A percentile compares a stretch with the other conserved stretches of the same genome.
These are phyloP conservation scores for Hydractinia symbiolongicarpus DNA, from an alignment of 30 jellyfish, hydroid and myxozoan genomes.

Conservation along the genomic window DNA sequence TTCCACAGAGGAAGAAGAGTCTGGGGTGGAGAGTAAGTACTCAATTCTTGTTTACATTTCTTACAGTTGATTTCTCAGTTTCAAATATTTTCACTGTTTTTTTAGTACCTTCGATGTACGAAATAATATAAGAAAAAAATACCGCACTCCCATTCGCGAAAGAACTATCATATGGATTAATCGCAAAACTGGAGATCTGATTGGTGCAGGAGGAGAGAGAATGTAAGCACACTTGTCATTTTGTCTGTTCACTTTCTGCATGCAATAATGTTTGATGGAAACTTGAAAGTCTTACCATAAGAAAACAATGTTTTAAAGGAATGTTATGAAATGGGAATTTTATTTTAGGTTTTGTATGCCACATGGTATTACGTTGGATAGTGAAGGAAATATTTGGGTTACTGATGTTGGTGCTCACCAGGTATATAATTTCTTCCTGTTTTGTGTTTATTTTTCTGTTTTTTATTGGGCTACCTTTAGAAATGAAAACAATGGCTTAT, in stretches of 20 bases:
- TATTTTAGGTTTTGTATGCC: slow-evolving; percentile 79
- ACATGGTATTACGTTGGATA: slow-evolving; percentile 93
- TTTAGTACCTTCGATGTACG: slow-evolving; percentile 63
- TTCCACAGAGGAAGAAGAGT: slow-evolving; percentile 83
- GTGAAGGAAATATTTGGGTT: slow-evolving; percentile 71
- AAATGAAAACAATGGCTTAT: too few relatives aligned
- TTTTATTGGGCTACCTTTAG: too few relatives aligned
- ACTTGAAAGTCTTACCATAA: not conserved
- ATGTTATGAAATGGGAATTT: not conserved
- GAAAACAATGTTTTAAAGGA: too few relatives aligned
- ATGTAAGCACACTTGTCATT: slow-evolving; percentile 36
- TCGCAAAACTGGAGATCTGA: slow-evolving; percentile 57
- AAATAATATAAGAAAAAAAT: slow-evolving; percentile 38
- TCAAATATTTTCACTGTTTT: not conserved
- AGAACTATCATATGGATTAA: slow-evolving; percentile 79
- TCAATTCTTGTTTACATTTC: not conserved
- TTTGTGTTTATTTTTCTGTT: too few relatives aligned
- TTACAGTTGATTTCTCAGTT: not conserved
- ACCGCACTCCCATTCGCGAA: slow-evolving; percentile 48
- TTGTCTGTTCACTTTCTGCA: not conserved
- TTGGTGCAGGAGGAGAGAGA: slow-evolving; percentile 59
- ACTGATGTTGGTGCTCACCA: slow-evolving; percentile 98
- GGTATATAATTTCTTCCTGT: slow-evolving; percentile 29
- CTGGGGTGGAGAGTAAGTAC: slow-evolving; percentile 68
- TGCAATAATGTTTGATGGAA: not conserved